Conservation (phyloP, 2,888 invertebrate species). For the Tillus elongatus region DNA sequence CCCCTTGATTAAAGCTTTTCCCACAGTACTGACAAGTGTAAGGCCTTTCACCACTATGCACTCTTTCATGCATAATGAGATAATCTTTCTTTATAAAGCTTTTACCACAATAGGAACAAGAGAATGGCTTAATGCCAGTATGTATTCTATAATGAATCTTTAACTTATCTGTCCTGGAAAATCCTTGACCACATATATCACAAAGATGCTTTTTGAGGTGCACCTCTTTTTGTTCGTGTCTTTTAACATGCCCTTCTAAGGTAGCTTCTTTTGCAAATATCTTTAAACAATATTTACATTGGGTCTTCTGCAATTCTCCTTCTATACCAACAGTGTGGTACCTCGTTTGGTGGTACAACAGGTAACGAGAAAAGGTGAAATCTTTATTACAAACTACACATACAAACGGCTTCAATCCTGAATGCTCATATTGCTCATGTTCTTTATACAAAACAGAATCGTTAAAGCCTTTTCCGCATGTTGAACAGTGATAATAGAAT, state of each 20-base stretch:
- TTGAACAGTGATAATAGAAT: slow-evolving; percentile 41
- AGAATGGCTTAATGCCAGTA: slow-evolving; percentile 34
- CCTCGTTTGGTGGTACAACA: slow-evolving; percentile 29
- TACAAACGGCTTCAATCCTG: slow-evolving; percentile 35
- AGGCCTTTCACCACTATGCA: slow-evolving; percentile 55
- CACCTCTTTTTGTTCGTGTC: slow-evolving; percentile 27
- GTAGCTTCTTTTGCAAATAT: slow-evolving; percentile 32
- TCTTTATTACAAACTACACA: slow-evolving; percentile 42
- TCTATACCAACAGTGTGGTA: slow-evolving; percentile 34
- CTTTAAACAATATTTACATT: slow-evolving; percentile 34
- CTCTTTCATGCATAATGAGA: slow-evolving; percentile 51
- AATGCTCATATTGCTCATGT: slow-evolving; percentile 41
- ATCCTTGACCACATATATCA: slow-evolving; percentile 36
- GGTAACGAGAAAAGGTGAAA: slow-evolving; percentile 34
- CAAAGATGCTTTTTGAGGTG: slow-evolving; percentile 30
- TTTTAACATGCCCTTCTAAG: slow-evolving; percentile 42
- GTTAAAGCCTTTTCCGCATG: slow-evolving; percentile 45
- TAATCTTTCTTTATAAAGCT: slow-evolving; percentile 38
- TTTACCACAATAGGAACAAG: slow-evolving; percentile 33
- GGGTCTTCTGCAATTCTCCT: slow-evolving; percentile 39
- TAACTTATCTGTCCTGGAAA: slow-evolving; percentile 32
- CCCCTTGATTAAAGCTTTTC: slow-evolving; percentile 53
- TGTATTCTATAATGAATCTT: slow-evolving; percentile 34
- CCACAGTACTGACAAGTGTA: slow-evolving; percentile 53
- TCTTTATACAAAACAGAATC: slow-evolving; percentile 40